Evolutionary conservation across 2,888 invertebrate species (phyloP), one percentile per base, ranked within the genome.

Genomic region (Fissipunctia ypsillon): DNA sequence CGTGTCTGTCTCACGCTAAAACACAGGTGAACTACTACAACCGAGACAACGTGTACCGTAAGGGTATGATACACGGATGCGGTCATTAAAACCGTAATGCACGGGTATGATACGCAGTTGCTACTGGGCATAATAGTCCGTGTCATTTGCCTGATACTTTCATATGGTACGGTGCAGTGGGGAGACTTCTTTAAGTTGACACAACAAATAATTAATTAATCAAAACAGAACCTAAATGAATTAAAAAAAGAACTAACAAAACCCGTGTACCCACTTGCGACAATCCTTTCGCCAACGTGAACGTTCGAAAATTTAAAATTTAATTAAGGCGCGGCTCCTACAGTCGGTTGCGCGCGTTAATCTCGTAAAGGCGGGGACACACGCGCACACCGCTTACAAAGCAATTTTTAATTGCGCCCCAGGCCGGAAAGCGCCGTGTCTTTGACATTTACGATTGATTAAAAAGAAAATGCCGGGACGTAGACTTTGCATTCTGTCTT

Each of bases 321-420:
- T 94, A 94, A 93, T 94, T 93, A 93, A 92, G 91, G 91, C 91
- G 84, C 76, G 85, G 87, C 87, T 88, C 85, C 88, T 88, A 85
- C 90, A 87, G 88, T 90, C 88, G 90, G 91, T 90, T 91, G 88
- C 91, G 90, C 91, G 91, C 91, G 93, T 92, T 94, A 93, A 94
- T 93, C 93, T 90, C 88, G 91, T 92, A 92, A 93, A 93, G 93
- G 90, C 89, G 69, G 84, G 88, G 86, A 92, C 92, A 93, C 91
- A 92, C 91, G 90, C 88, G 90, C 87, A 76, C 82, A 76, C 80
- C 87, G 88, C 90, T 88, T 88, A 94, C 94, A 94, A 94, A 95
- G 94, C 94, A 93, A 91, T 93, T 95, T 95, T 94, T 95, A 95
- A 95, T 95, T 95, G 93, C 94, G 85, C 90, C 70, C 78, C 85